Percentiles rank a stretch among this genome's conserved stretches.
phyloP scores from a whole-genome alignment of 2,888 invertebrate genomes.

The Phorcus lineatus region DNA sequence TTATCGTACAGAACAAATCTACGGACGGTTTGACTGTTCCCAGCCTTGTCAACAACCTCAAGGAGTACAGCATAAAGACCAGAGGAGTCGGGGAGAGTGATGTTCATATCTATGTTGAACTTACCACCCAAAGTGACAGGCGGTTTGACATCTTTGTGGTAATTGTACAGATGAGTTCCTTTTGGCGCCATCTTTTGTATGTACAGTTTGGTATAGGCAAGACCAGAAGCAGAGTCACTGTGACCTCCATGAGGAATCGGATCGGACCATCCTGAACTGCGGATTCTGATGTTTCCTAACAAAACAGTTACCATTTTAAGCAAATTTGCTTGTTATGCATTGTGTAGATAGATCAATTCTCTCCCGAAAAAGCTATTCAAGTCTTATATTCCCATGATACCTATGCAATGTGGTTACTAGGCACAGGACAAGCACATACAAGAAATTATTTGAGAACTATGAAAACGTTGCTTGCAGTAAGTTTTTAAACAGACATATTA shows the following conservation, averaged over 20 bases:
- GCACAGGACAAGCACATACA: too few species aligned
- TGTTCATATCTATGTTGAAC: background rate
- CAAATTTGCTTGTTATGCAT: too few species aligned
- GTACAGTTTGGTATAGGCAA: background rate
- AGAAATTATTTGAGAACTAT: too few species aligned
- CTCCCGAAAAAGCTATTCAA: too few species aligned
- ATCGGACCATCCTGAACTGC: background rate
- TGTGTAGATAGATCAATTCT: too few species aligned
- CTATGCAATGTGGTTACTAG: too few species aligned
- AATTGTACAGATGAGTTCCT: background rate
- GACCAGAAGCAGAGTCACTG: background rate
- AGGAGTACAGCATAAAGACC: constrained; percentile 40
- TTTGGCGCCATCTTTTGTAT: background rate
- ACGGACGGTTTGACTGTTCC: constrained; percentile 43
- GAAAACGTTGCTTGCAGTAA: too few species aligned
- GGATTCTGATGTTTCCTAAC: too few species aligned
- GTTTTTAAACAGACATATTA: too few species aligned
- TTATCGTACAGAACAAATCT: constrained; percentile 49
- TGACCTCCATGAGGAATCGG: background rate
- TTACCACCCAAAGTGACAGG: background rate
- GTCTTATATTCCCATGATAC: too few species aligned
- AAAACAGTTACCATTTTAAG: too few species aligned
- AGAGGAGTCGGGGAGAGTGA: constrained; percentile 28
- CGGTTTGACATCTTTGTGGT: background rate
- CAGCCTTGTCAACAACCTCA: constrained; percentile 45